Percentiles rank a stretch among this genome's conserved stretches.
These are phyloP conservation scores for Columba janthina DNA, from an alignment of 2,113 vertebrate species.

Conservation along the genomic window DNA sequence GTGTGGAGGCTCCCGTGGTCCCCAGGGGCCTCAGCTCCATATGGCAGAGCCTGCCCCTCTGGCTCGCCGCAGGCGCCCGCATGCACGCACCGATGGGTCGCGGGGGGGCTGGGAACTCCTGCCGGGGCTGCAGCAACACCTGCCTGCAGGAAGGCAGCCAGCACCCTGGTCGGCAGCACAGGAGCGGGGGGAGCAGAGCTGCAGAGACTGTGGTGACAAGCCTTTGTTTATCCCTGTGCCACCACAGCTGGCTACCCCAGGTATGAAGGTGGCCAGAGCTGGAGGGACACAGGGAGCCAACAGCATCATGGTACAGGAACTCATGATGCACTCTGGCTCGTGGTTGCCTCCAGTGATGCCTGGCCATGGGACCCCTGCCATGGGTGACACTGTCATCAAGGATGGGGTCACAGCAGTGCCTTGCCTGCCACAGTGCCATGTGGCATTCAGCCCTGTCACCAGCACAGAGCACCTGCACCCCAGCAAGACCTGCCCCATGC, in stretches of 20 bases:
- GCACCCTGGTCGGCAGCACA: neutral
- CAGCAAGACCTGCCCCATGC: neutral
- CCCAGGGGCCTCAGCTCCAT: neutral
- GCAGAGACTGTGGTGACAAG: neutral
- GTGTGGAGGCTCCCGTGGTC: neutral
- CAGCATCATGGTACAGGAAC: neutral
- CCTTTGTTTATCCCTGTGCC: neutral
- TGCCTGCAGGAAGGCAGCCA: neutral
- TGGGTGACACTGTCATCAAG: neutral
- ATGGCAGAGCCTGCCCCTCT: neutral
- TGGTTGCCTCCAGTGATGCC: neutral
- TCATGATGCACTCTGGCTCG: fast-evolving
- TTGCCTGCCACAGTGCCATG: fast-evolving
- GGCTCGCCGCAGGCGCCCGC: neutral
- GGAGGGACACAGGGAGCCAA: neutral
- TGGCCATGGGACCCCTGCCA: neutral
- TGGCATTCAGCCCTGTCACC: fast-evolving
- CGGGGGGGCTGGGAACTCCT: neutral
- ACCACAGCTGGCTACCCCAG: neutral
- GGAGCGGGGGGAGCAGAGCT: fast-evolving
- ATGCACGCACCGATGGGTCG: fast-evolving
- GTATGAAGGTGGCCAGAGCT: neutral
- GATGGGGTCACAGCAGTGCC: neutral
- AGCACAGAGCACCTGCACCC: neutral
- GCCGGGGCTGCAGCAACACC: neutral